A percentile compares a stretch with the other conserved stretches of the same genome.
Evolutionary conservation across 2,888 invertebrate species (phyloP).

Genomic region (Periphyllus acericola): DNA sequence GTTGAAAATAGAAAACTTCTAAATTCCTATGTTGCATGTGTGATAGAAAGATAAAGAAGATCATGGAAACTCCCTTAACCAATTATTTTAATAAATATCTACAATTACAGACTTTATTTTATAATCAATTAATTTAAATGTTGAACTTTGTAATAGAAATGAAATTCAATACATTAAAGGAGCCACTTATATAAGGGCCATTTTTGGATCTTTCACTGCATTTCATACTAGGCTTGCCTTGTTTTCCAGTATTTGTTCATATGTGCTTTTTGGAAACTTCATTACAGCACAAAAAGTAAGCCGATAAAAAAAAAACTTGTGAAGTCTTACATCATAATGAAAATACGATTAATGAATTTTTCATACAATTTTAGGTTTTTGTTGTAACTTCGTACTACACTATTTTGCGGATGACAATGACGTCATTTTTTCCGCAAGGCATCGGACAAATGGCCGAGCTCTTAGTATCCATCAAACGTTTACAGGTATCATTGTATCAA

Average conservation of each 20-base stretch:
- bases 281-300: conserved; percentile 79
- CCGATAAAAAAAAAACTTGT: not conserved
- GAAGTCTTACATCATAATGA: too few relatives aligned
- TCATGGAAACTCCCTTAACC: too few relatives aligned
- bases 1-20: too few relatives aligned
- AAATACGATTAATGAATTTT: not conserved
- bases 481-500: conserved; percentile 68
- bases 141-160: conserved; percentile 69
- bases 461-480: conserved; percentile 77
- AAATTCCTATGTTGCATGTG: too few relatives aligned
- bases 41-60: too few relatives aligned
- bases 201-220: conserved; percentile 80
- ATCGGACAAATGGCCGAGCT: conserved; percentile 84
- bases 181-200: conserved; percentile 76
- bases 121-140: not conserved
- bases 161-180: conserved; percentile 78
- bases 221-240: conserved; percentile 84
- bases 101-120: not conserved
- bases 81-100: too few relatives aligned
- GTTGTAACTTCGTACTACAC: conserved; percentile 91
- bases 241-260: conserved; percentile 78
- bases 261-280: conserved; percentile 74
- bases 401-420: conserved; percentile 84
- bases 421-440: conserved; percentile 86
- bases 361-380: conserved; percentile 69